A percentile compares a stretch with the other conserved stretches of the same genome.
These are phyloP conservation scores for Aporophyla lueneburgensis DNA, from an alignment of 2,888 invertebrate species.

Conservation along the genomic window DNA sequence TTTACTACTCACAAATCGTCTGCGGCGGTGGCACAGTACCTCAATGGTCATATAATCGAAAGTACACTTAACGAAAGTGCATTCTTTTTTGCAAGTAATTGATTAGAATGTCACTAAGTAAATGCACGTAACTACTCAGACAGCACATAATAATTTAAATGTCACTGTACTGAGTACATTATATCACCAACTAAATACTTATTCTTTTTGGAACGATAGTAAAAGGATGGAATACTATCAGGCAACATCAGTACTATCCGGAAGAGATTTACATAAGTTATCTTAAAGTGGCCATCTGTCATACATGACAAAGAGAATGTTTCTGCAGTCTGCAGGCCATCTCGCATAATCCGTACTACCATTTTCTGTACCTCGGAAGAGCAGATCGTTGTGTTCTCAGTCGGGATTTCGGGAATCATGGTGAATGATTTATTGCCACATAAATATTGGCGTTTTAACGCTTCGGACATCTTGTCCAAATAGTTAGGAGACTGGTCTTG, in stretches of 20 bases:
- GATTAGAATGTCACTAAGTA: slow-evolving; percentile 21
- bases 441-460: background rate
- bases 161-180: background rate
- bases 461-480: background rate
- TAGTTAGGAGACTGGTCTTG: background rate
- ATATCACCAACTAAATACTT: background rate
- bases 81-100: slow-evolving; percentile 7
- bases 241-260: slow-evolving; percentile 1
- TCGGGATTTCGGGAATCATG: background rate
- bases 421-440: slow-evolving; percentile 6
- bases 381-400: slow-evolving; percentile 13
- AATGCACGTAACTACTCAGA: background rate
- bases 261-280: slow-evolving; percentile 29
- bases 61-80: background rate
- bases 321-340: background rate
- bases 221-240: slow-evolving; percentile 2
- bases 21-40: background rate
- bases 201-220: slow-evolving; percentile 11
- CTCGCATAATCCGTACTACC: slow-evolving; percentile 4
- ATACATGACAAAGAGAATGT: slow-evolving; percentile 11
- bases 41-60: background rate
- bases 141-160: background rate
- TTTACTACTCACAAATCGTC: background rate
- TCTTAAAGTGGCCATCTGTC: background rate
- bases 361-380: slow-evolving; percentile 4